Base-by-base conservation (phyloP, 2,113 vertebrate species). In the Dasypus novemcinctus region DNA sequence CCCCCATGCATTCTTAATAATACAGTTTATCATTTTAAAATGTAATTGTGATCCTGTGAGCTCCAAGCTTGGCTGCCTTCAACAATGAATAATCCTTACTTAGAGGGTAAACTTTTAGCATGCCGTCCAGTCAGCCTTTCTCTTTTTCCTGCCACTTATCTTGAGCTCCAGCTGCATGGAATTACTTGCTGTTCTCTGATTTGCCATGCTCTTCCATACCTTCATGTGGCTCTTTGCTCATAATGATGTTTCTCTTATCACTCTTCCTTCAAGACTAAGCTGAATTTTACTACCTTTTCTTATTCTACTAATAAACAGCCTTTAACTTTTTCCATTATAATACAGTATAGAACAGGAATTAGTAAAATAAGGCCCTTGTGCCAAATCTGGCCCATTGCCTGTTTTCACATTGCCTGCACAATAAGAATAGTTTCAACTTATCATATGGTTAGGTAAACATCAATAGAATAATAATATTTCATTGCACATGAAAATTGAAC, bases 381-480 rank as follows among this genome's bases (percentile, higher is more conserved):
- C 31, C 21, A 27, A 17, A 66, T 93, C 57, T 18, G 4, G 57
- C 59, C 36, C 36, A 78, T 12, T 79, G 17, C 25, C 79, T 86
- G 1, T 94, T 95, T 71, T 94, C 85, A 2, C 94, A 46, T 86
- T 43, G 7, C 43, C 81, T 90, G 11, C 27, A 94, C 86, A 41
- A 36, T 86, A 57, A 94, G 80, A 57, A 71, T 7, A 86, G 52
- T 92, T 93, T 91, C 87, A 79, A 17, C 27, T 85, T 90, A 75
- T 86, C 86, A 74, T 90, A 46, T 68, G 46, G 23, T 76, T 86
- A 10, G 81, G 90, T 95, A 82, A 78, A 93, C 81, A 85, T 95
- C 20, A 80, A 31, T 38, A 80, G 29, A 71, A 31, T 8, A 72
- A 92, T 59, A 57, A 7, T 81, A 11, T 78, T 52, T 91, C 29